These are phyloP conservation scores for Rhagoletis zephyria DNA, from an alignment of 1,140 invertebrate genomes.

Conservation along the genomic window DNA sequence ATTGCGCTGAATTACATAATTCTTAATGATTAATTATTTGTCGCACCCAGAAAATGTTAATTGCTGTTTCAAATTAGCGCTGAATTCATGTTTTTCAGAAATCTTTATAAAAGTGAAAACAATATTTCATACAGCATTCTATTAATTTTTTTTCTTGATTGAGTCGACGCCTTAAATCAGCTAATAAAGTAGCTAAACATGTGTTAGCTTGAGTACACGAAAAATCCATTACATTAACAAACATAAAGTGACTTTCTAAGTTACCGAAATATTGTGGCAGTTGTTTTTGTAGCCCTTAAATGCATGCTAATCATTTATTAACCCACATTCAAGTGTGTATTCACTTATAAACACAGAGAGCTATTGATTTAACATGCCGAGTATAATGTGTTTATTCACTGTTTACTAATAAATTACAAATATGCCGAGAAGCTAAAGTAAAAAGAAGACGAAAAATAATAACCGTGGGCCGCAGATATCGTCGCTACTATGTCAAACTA, in stretches of 20 bases:
- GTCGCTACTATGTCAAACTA: no score
- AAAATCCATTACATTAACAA: slow-evolving; percentile 17
- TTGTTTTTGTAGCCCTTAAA: slow-evolving; percentile 42
- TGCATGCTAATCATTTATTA: slow-evolving; percentile 36
- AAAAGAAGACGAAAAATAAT: slow-evolving; percentile 11
- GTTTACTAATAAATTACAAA: neutral
- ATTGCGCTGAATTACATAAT: neutral
- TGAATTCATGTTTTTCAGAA: neutral
- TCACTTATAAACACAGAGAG: neutral
- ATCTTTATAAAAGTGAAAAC: no score
- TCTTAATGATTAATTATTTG: neutral
- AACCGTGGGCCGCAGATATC: neutral
- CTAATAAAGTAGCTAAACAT: neutral
- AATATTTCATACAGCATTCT: neutral
- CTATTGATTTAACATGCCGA: neutral
- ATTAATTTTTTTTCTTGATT: neutral
- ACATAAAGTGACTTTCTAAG: neutral
- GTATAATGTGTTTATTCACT: neutral
- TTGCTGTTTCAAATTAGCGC: no score
- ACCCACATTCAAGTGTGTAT: neutral
- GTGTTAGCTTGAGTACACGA: neutral
- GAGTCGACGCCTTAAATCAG: neutral
- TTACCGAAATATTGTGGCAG: neutral
- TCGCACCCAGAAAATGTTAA: no score
- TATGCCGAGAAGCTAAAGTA: neutral